Percentiles rank a stretch among this genome's conserved stretches.
Evolutionary conservation across 1,140 invertebrate genomes (phyloP).

Genomic region (Cotesia chilonis): DNA sequence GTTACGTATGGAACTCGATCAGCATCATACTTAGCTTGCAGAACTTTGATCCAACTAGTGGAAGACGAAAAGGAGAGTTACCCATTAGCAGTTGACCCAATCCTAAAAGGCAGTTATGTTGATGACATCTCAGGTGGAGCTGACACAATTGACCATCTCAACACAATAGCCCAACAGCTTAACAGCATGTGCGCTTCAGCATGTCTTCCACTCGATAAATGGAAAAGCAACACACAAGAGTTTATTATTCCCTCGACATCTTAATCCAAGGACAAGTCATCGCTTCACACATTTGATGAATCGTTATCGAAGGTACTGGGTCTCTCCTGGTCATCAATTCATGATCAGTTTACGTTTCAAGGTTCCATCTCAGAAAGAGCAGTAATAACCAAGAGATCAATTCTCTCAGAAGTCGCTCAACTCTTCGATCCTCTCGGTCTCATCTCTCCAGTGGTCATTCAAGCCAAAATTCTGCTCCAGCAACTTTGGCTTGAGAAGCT

Average conservation of each 20-base stretch:
- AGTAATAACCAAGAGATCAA: not conserved
- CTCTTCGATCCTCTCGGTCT: constrained; percentile 39
- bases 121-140: constrained; percentile 45
- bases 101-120: constrained; percentile 45
- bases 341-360: not conserved
- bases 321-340: not conserved
- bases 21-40: no score
- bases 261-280: not conserved
- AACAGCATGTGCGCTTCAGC: constrained; percentile 13
- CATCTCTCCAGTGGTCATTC: constrained; percentile 33
- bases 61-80: no score
- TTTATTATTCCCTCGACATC: constrained; percentile 14
- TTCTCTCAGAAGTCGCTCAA: constrained; percentile 33
- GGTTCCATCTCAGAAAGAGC: constrained; percentile 21
- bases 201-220: constrained; percentile 28
- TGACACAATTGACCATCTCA: constrained; percentile 31
- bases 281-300: constrained; percentile 11
- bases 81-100: no score
- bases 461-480: constrained; percentile 40
- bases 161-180: constrained; percentile 5
- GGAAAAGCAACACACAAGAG: constrained; percentile 16
- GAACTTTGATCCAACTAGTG: no score
- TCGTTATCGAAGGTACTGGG: constrained; percentile 20
- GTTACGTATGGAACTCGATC: no score
- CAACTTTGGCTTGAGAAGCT: constrained; percentile 40